Base-by-base conservation (phyloP, 2,797 vertebrate genomes). In the Tenualosa thibaudeaui region DNA sequence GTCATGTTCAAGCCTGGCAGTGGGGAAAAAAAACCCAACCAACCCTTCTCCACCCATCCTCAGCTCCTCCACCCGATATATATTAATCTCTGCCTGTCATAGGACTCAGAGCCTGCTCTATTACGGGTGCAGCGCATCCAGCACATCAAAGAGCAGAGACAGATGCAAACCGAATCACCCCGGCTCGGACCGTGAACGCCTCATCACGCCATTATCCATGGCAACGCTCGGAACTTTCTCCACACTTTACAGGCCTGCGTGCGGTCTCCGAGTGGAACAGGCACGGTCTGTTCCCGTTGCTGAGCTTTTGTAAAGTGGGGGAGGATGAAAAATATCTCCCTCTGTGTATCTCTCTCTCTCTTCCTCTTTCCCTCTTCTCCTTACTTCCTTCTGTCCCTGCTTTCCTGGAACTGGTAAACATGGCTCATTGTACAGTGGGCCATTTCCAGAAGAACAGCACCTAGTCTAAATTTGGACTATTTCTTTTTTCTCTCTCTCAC, bases 61-160 rank as follows among this genome's bases (percentile, higher is more conserved):
- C 62, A 10, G 0, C 62, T 37, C 60, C 60, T 62, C 60, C 24
- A n/a, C 60, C 22, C 40, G 26, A 51, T 51, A 82, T 81, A 81
- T 71, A n/a, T 91, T 91, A 90, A 92, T 93, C 91, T 90, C 82
- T 82, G 83, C 84, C 89, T 81, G 82, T 91, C 90, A 90, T 89
- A 87, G 93, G 87, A 88, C 87, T 87, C 87, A 86, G 85, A 71
- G 87, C 86, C 88, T 86, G 87, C 90, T 92, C 65, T 94, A 93
- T 92, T 92, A 90, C 83, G 40, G 83, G 87, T 82, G 86, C 89
- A 81, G 89, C 71, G 4, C 83, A 87, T 82, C 87, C 53, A 82
- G 89, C 85, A 90, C 91, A 93, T 94, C 90, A 94, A 93, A 94
- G 90, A 87, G 81, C 78, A 82, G 84, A 53, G 50, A 84, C 88